Evolutionary conservation across 2,113 vertebrate genomes (phyloP).

Genomic region (Neolamprologus sp.): DNA sequence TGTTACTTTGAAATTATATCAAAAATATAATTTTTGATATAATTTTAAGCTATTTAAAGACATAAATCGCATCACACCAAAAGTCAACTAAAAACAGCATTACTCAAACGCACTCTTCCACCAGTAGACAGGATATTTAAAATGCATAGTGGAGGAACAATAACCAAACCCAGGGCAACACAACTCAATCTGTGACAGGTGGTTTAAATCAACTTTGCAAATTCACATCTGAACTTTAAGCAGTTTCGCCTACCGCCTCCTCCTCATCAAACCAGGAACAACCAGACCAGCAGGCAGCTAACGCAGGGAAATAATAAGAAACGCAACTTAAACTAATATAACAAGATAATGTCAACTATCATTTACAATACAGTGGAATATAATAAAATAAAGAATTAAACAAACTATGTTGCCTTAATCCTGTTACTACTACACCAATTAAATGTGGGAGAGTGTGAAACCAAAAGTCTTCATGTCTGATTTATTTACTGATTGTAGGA

Average conservation of each 20-base stretch:
- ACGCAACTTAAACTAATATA: rapidly evolving
- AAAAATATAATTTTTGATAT: neutral
- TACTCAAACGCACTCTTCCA: neutral
- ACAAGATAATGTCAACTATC: neutral
- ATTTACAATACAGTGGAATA: neutral
- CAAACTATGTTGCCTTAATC: neutral
- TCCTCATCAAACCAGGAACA: neutral
- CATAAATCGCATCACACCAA: neutral
- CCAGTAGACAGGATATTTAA: neutral
- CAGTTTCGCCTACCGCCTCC: rapidly evolving
- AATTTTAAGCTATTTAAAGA: neutral
- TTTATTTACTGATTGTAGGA: neutral
- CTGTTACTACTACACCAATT: neutral
- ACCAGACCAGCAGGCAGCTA: neutral
- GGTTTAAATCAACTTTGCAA: neutral
- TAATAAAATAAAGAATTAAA: neutral
- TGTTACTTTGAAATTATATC: neutral
- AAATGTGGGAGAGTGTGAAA: neutral
- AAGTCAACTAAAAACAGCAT: neutral
- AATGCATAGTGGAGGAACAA: neutral
- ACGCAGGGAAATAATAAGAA: neutral
- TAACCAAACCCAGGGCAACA: neutral
- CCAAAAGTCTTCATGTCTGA: rapidly evolving
- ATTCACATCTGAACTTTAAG: neutral
- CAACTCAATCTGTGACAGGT: neutral